Percentiles rank a stretch among this genome's conserved stretches.
Conservation (phyloP, 2,888 invertebrate genomes). For the Molorchus minor region DNA sequence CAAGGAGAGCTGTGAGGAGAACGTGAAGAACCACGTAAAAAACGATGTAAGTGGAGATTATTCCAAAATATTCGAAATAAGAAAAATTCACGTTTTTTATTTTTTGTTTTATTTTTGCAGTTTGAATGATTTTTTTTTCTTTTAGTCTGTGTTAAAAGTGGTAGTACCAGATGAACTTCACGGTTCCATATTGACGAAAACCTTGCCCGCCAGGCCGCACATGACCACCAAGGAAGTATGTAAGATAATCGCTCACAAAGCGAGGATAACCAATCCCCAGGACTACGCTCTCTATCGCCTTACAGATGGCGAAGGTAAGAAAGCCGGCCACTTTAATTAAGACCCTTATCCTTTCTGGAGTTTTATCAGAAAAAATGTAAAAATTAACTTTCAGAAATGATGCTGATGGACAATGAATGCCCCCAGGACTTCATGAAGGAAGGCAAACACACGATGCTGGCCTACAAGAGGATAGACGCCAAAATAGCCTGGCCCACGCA, state of each 20-base stretch:
- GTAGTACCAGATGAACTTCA: slow-evolving; percentile 94
- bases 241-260: slow-evolving; percentile 93
- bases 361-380: background rate
- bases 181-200: slow-evolving; percentile 90
- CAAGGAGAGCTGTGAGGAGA: slow-evolving; percentile 58
- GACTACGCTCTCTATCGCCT: slow-evolving; percentile 93
- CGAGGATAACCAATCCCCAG: slow-evolving; percentile 94
- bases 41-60: slow-evolving; percentile 58
- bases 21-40: slow-evolving; percentile 55
- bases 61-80: too few species aligned
- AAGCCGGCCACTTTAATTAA: background rate
- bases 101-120: too few species aligned
- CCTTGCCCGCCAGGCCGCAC: slow-evolving; percentile 91
- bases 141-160: slow-evolving; percentile 81
- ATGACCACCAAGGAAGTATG: slow-evolving; percentile 94
- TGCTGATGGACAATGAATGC: slow-evolving; percentile 87
- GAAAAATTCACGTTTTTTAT: too few species aligned
- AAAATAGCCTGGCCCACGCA: slow-evolving; percentile 95
- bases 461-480: slow-evolving; percentile 94
- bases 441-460: slow-evolving; percentile 88
- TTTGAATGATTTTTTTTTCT: too few species aligned
- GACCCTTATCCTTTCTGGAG: background rate
- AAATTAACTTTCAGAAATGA: slow-evolving; percentile 75
- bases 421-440: slow-evolving; percentile 87
- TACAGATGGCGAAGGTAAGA: slow-evolving; percentile 86